phyloP scores from a whole-genome alignment of 2,888 invertebrate species.

The Epinotia ramella region DNA sequence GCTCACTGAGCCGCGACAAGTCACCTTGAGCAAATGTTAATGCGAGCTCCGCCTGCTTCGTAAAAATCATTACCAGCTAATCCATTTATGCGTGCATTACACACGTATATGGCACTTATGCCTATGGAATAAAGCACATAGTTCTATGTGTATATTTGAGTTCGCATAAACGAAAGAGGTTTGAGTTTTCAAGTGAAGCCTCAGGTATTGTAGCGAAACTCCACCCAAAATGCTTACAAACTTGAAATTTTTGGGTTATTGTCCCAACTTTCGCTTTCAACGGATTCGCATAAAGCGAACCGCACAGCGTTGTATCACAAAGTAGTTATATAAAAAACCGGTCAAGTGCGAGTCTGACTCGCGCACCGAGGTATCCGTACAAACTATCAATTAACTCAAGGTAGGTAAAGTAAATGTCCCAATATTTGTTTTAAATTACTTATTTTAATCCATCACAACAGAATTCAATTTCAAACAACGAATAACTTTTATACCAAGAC shows the following conservation, averaged over 20 bases:
- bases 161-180: not conserved
- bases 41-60: conserved; percentile 71
- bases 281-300: not conserved
- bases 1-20: conserved; percentile 81
- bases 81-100: conserved; percentile 10
- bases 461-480: no score
- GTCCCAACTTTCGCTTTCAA: conserved; percentile 21
- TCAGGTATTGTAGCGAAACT: conserved; percentile 12
- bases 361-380: no score
- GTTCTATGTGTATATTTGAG: not conserved
- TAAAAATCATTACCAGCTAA: conserved; percentile 49
- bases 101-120: not conserved
- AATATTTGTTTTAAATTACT: no score
- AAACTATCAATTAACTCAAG: no score
- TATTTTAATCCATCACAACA: no score
- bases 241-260: conserved; percentile 10
- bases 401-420: no score
- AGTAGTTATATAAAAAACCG: no score
- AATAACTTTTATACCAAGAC: no score
- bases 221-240: not conserved
- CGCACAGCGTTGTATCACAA: not conserved
- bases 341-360: no score
- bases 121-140: not conserved
- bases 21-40: conserved; percentile 84
- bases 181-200: conserved; percentile 4